Base-by-base conservation (phyloP, 2,113 vertebrate genomes). In the Phrynosoma platyrhinos region DNA sequence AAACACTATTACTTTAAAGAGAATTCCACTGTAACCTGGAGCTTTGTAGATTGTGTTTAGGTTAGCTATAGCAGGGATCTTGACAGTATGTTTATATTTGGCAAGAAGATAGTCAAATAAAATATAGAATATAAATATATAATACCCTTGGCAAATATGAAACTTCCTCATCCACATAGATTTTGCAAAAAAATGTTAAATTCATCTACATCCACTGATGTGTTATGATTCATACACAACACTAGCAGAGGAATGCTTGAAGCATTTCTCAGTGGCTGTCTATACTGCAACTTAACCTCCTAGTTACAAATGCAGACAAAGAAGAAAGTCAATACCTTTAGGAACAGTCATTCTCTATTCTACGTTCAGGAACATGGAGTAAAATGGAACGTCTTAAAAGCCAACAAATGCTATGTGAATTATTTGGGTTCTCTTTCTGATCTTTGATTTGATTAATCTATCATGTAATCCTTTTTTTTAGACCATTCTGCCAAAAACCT, bases 361-460 rank as follows among this genome's bases (percentile, higher is more conserved):
- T 69, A 87, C 5, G 2, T 87, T 64, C 74, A n/a, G n/a, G n/a
- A n/a, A n/a, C n/a, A n/a, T 94, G 86, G 42, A 79, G 85, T 87
- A 79, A 16, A 92, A 69, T 83, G 87, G 10, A 87, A 25, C 90
- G 92, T 36, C n/a, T 92, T 86, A 85, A 93, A 92, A 88, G 53
- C 40, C 86, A 42, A 91, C 75, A 91, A 88, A 68, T 68, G 4
- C 75, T 68, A 84, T 79, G 85, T 74, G n/a, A 1, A 87, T 94
- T 92, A 76, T 90, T 96, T 95, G 93, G 91, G 80, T 86, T 95
- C n/a, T 21, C 20, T 68, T 94, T 94, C 91, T 95, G 83, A 94
- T 96, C 81, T 88, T 94, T 89, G 74, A 90, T 93, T 94, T 93
- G 68, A 90, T 90, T 85, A 86, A 92, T 92, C 85, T 47, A 4